A percentile compares a stretch with the other conserved stretches of the same genome.
These are phyloP conservation scores for Ariopsis seemanni DNA, from an alignment of 2,113 vertebrate species.

Conservation along the genomic window DNA sequence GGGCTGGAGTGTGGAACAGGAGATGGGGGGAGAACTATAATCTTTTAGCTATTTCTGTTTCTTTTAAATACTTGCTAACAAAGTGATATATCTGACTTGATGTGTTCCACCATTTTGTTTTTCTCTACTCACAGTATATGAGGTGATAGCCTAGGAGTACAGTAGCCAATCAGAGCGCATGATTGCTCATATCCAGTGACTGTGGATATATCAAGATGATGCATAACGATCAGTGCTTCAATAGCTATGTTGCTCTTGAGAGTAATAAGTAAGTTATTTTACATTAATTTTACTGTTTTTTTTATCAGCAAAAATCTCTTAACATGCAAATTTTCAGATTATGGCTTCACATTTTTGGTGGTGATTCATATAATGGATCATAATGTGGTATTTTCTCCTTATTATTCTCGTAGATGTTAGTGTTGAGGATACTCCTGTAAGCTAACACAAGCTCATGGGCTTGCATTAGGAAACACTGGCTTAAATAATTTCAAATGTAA, in stretches of 20 bases:
- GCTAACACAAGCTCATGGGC: neutral
- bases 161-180: too few relatives aligned
- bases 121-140: too few relatives aligned
- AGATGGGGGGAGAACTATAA: too few relatives aligned
- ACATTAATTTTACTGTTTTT: neutral
- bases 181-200: too few relatives aligned
- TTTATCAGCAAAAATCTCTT: neutral
- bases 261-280: neutral
- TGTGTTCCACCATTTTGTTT: too few relatives aligned
- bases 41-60: too few relatives aligned
- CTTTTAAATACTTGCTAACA: too few relatives aligned
- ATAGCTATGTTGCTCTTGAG: neutral
- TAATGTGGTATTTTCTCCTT: neutral
- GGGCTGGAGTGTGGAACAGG: too few relatives aligned
- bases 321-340: neutral
- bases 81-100: too few relatives aligned
- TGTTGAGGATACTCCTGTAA: neutral
- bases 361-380: neutral
- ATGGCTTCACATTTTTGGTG: constrained; percentile 7
- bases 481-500: neutral
- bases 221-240: neutral
- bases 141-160: too few relatives aligned
- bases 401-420: neutral
- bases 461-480: neutral
- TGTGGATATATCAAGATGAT: neutral